Percentiles rank a stretch among this genome's conserved stretches.
These are phyloP conservation scores for Laticauda colubrina DNA, from an alignment of 2,113 vertebrate species.

Conservation along the genomic window DNA sequence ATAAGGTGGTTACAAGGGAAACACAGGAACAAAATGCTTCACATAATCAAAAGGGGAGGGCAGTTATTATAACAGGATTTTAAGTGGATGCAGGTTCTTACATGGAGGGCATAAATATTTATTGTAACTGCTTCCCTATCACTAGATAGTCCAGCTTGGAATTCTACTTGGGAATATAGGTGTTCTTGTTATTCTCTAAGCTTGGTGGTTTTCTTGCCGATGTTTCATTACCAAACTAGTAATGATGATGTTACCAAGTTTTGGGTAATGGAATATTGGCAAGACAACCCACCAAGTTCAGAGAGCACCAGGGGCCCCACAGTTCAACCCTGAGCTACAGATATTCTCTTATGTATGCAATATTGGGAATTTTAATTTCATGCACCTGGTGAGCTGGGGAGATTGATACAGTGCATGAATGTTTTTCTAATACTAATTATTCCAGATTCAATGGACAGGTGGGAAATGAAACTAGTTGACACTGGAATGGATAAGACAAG, in stretches of 20 bases:
- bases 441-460: not conserved
- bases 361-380: not conserved
- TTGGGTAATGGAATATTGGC: not conserved
- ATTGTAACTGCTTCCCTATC: not conserved
- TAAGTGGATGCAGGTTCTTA: not conserved
- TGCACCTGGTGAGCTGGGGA: not conserved
- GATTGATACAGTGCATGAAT: not conserved
- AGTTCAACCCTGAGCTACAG: not conserved
- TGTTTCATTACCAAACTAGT: not conserved
- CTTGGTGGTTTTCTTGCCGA: not conserved
- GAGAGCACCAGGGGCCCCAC: not conserved
- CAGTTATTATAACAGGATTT: not conserved
- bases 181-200: not conserved
- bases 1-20: not conserved
- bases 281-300: not conserved
- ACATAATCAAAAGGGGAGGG: not conserved
- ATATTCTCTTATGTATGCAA: not conserved
- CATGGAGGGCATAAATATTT: not conserved
- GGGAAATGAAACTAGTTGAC: not conserved
- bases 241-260: not conserved
- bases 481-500: not conserved
- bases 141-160: not conserved
- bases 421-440: not conserved
- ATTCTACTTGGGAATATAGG: not conserved
- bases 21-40: not conserved